Base-by-base conservation (phyloP, 2,113 vertebrate species). In the Corythornis cristatus region DNA sequence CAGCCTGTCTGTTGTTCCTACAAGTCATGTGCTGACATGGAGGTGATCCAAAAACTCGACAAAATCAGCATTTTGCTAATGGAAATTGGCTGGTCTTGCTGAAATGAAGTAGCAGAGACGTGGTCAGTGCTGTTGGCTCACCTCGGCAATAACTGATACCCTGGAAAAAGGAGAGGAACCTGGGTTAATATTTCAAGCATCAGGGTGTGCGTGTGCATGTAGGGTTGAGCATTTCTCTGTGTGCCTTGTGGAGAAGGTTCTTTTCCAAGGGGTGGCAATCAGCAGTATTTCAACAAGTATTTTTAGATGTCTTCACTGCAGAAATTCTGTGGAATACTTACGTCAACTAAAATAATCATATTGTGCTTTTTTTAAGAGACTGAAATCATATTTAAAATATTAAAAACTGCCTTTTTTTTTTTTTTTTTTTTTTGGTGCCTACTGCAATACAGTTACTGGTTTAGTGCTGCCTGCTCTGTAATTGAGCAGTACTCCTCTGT, bases 201-300 rank as follows among this genome's bases (percentile, higher is more conserved):
- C 12, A 14, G 46, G 50, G 35, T 0, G 0, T 3, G 1, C 0
- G 1, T 51, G 26, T 74, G 35, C 12, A 1, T 0, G 0, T 25
- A 15, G 73, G 20, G 19, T 66, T 85, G 50, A 57, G 40, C 5
- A 15, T 83, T 72, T 74, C 20, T 60, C 65, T 62, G 64, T 18
- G 20, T 7, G 1, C 48, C 77, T 74, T 57, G 31, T 37, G 14
- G 43, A 15, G 56, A 74, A 76, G 50, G 15, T 67, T 71, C 20
- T 83, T 9, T 64, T 84, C 29, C 8, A 33, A 77, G 43, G 57
- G 53, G 5, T 82, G 66, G 40, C 71, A 79, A 40, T 93, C 48
- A 48, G 22, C 64, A 57, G 8, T 61, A 72, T 82, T 93, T 94
- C 82, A 88, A 90, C 61, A 85, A 77, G 76, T 91, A 89, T 88